phyloP scores from a whole-genome alignment of 2,888 invertebrate genomes.

The Alcis repandata region DNA sequence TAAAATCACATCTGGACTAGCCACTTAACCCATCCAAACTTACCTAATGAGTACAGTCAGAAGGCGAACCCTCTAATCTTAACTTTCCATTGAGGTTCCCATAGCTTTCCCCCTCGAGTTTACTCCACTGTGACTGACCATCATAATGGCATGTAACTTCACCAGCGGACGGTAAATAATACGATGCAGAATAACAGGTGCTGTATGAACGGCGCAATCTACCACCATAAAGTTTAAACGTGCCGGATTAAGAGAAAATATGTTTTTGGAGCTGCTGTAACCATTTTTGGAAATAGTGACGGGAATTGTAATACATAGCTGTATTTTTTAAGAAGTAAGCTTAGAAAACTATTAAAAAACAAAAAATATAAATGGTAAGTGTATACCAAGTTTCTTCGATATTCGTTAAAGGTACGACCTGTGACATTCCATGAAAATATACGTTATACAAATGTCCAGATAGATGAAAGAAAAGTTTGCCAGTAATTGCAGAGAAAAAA shows the following conservation, averaged over 20 bases:
- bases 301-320: neutral
- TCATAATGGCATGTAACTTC: constrained; percentile 32
- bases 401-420: too few relatives aligned
- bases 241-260: constrained; percentile 41
- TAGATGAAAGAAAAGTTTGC: too few relatives aligned
- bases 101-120: constrained; percentile 43
- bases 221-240: constrained; percentile 64
- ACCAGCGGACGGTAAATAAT: constrained; percentile 64
- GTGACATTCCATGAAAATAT: too few relatives aligned
- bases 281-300: neutral
- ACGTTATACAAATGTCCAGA: too few relatives aligned
- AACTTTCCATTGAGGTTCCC: constrained; percentile 42
- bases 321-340: too few relatives aligned
- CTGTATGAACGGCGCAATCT: constrained; percentile 65
- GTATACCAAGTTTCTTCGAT: too few relatives aligned
- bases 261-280: constrained; percentile 57
- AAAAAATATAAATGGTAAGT: too few relatives aligned
- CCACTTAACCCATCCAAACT: neutral
- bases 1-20: too few relatives aligned
- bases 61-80: neutral
- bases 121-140: constrained; percentile 41
- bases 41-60: too few relatives aligned
- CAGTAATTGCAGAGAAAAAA: too few relatives aligned
- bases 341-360: too few relatives aligned
- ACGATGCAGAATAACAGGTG: constrained; percentile 78